Base-by-base conservation (phyloP, 2,797 vertebrate genomes). In the Rhabdophis nuchalis region DNA sequence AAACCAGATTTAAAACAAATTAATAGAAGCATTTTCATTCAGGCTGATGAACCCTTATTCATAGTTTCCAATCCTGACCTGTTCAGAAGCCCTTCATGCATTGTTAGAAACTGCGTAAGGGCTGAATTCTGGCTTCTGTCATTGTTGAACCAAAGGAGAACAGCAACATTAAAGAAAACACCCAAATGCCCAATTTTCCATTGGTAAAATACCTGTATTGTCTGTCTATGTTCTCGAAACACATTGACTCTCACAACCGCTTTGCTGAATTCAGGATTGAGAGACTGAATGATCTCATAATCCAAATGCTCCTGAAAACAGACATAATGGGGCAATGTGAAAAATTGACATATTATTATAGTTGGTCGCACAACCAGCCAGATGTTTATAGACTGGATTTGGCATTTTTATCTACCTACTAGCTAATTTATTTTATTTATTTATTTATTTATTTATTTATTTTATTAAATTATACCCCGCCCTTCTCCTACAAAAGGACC, bases 261-360 rank as follows among this genome's bases (percentile, higher is more conserved):
- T 97, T 99, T 99, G 97, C 98, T 99, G 96, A 99, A 99, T 95
- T 99, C 99, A 0, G 99, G 99, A 93, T 99, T 99, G 94, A 99
- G 96, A 36, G 99, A 99, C 97, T 99, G 99, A 95, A 99, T 98
- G 60, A 99, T 99, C 97, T 99, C 99, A 93, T 99, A 99, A 96
- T 99, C 99, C 32, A 99, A 96, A 94, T 99, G 99, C 92, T 99
- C 99, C 99, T 99, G 92, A 68, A 53, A 91, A 85, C 27, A 91
- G 2, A 94, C 86, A 92, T 93, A 94, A 64, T 64, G 12, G 85
- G 0, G 14, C 36, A 86, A 56, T 72, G 27, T 3, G 50, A 94
- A 90, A 53, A 92, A 0, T 13, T 91, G 14, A 9, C 57, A 50
- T 11, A 6, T 1, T 9, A 41, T 29, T 41, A 72, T 72, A 16